Conservation (phyloP, 2,113 vertebrate genomes). For the Cryptotis parvus region DNA sequence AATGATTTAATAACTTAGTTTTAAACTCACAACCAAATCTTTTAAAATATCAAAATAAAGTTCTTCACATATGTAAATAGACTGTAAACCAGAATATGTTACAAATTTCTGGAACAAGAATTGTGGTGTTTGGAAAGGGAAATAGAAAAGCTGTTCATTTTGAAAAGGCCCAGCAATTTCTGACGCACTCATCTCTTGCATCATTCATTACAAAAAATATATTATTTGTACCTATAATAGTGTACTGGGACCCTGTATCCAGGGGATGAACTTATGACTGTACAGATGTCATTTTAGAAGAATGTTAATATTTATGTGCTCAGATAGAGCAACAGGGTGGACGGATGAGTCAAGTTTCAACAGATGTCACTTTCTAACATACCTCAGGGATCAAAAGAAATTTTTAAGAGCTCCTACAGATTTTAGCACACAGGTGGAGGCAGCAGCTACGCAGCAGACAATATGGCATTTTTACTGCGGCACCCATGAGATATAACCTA, state of each 20-base stretch:
- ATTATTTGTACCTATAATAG: neutral
- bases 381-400: neutral
- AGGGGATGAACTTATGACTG: neutral
- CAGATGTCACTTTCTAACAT: neutral
- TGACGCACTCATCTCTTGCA: neutral
- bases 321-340: neutral
- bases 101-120: neutral
- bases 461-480: neutral
- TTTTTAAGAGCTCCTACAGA: neutral
- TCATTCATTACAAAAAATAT: neutral
- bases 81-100: no score
- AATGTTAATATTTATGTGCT: neutral
- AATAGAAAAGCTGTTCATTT: neutral
- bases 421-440: neutral
- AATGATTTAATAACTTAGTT: conserved; percentile 12
- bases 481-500: neutral
- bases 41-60: neutral
- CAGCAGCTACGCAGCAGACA: neutral
- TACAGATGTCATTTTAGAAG: neutral
- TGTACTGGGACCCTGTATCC: fast-evolving
- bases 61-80: no score
- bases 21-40: conserved; percentile 32
- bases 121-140: neutral
- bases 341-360: neutral
- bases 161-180: conserved; percentile 41